Evolutionary conservation across 2,797 vertebrate species (phyloP), one percentile per base, ranked within the genome.

Genomic region (Mormyrops attenuatus): DNA sequence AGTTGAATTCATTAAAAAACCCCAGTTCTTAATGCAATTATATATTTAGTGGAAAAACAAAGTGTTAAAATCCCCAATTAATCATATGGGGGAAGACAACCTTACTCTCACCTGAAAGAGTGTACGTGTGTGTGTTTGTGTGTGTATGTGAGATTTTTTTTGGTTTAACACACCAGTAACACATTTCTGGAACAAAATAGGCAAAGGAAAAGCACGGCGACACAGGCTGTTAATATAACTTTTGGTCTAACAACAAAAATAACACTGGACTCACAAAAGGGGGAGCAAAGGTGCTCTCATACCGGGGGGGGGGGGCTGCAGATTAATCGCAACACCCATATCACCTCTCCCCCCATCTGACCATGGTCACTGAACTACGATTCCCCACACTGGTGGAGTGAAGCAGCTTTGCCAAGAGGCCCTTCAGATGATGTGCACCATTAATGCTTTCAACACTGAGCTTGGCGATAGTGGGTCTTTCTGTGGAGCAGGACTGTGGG

Each of bases 391-490:
- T 17, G 88, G 92, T 89, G 90, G 92, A 89, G 91, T 88, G 13
- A 90, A 84, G 87, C 88, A 80, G 87, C 87, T 88, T 88, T 89
- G 55, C 26, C 88, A 90, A 77, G 38, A n/a, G 55, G 38, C 89
- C 88, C 89, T 90, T 88, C 89, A 84, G 88, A 88, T 53, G 90
- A 90, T 90, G 92, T 89, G 88, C 89, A 89, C 87, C 88, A 90
- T 90, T 91, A 92, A 89, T 69, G 91, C 93, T 92, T 94, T 95
- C 96, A 95, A 93, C 94, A 96, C 96, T 96, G 96, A 95, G 95
- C 96, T 55, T 38, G 85, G 57, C 93, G 96, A 96, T 96, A 96
- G 96, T 96, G 96, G 96, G 96, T 97, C 96, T 95, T 97, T 97
- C 98, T 99, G 95, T 95, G 94, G 94, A 95, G 95, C 94, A 93